Evolutionary conservation across 1,140 invertebrate genomes (phyloP).

Genomic region (Akabosia matsudoensis): DNA sequence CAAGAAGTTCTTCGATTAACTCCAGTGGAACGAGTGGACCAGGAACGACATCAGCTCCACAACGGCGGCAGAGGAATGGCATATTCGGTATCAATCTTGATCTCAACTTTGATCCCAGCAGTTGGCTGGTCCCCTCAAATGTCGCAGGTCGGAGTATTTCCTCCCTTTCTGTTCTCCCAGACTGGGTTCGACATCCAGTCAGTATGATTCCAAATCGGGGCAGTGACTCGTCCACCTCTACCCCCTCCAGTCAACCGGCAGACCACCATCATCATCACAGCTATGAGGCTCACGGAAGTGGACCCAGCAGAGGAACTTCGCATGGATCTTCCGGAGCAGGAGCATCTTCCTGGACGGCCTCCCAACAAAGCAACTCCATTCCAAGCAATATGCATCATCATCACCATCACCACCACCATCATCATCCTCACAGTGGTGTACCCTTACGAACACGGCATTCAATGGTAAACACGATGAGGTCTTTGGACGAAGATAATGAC

Average conservation of each 20-base stretch:
- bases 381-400: not conserved
- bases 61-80: not conserved
- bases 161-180: conserved; percentile 37
- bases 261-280: conserved; percentile 1
- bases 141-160: conserved; percentile 22
- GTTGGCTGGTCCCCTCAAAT: conserved; percentile 6
- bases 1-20: too few species aligned
- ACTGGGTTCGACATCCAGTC: conserved; percentile 41
- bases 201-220: not conserved
- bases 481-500: conserved; percentile 25
- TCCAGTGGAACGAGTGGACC: not conserved
- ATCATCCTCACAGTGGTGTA: not conserved
- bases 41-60: not conserved
- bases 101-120: conserved; percentile 43
- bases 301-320: too few species aligned
- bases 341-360: not conserved
- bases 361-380: not conserved
- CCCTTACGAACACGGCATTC: not conserved
- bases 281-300: too few species aligned
- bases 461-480: not conserved
- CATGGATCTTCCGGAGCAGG: too few species aligned
- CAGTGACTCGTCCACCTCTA: not conserved
- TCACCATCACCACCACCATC: not conserved
- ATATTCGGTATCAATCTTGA: conserved; percentile 30
- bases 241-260: not conserved